Base-by-base conservation (phyloP, 2,113 vertebrate species). In the Triplophysa rosa region DNA sequence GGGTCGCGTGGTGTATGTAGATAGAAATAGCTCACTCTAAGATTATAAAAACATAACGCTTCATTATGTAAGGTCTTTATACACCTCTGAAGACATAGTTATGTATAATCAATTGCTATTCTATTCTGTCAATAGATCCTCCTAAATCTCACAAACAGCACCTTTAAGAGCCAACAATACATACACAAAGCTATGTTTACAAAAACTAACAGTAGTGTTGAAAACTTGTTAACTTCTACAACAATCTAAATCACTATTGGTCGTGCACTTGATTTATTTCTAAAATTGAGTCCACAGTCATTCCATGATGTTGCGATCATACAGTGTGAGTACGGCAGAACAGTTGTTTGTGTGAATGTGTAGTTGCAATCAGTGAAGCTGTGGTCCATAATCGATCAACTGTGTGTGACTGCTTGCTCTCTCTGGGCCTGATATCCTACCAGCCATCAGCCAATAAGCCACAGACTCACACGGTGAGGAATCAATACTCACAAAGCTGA, bases 371-470 rank as follows among this genome's bases (percentile, higher is more conserved):
- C 77, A 80, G 79, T 79, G 23, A 11, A 68, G 11, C 24, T 23
- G 42, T 72, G 63, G 80, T 84, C 80, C 56, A 82, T 83, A 84
- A 77, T 80, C 72, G 78, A 80, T 82, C 75, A 65, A 66, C 76
- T 42, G 77, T 67, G 77, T 77, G 82, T 29, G 42, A 21, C 62
- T 72, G 66, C 61, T 68, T 82, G 47, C 56, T 59, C 81, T 65
- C 79, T 73, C 45, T 52, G 49, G 77, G 67, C 63, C 63, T 58
- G 80, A 67, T 62, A 81, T 67, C 68, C 77, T 66, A 73, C 77
- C 62, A 78, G 62, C 78, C 77, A 78, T 72, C 80, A 68, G 78
- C 80, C 82, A 79, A 80, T 82, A 79, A 78, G 21, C 67, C 77
- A 61, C 40, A 70, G 45, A 69, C 67, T 66, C 76, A 76, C 26